Percentiles rank a stretch among this genome's conserved stretches.
phyloP scores from a whole-genome alignment of 1,140 invertebrate species.

The Tyrophagus putrescentiae region DNA sequence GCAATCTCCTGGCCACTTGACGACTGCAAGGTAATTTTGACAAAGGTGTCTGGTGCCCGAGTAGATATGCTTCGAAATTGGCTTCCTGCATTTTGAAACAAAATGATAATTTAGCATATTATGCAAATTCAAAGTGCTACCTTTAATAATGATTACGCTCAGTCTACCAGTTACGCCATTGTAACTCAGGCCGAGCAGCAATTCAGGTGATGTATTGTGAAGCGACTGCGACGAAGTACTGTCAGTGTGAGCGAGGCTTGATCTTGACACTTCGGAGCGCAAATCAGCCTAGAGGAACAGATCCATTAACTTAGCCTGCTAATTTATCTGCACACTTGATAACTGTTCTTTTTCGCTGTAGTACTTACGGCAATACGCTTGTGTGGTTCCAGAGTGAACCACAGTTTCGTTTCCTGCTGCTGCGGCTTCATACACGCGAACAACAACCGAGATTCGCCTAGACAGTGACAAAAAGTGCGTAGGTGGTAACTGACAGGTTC shows the following conservation, averaged over 20 bases:
- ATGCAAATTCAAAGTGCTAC: constrained; percentile 9
- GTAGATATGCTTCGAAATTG: constrained; percentile 56
- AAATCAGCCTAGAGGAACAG: constrained; percentile 34
- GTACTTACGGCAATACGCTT: constrained; percentile 57
- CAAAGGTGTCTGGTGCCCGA: constrained; percentile 60
- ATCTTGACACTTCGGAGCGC: constrained; percentile 43
- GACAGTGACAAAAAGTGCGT: no score
- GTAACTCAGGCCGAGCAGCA: constrained; percentile 72
- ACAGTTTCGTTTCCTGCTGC: constrained; percentile 67
- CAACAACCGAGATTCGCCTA: constrained; percentile 62
- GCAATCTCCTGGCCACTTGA: constrained; percentile 82
- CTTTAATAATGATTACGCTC: constrained; percentile 75
- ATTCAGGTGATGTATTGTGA: constrained; percentile 71
- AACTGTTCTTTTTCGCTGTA: not conserved
- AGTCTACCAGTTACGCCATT: constrained; percentile 81
- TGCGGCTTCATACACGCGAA: constrained; percentile 75
- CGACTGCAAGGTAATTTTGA: constrained; percentile 74
- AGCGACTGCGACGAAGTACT: constrained; percentile 82
- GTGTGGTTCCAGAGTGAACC: constrained; percentile 66
- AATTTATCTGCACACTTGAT: not conserved
- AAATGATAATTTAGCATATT: not conserved
- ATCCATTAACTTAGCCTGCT: constrained; percentile 6
- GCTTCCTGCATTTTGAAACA: constrained; percentile 43
- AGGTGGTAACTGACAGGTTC: no score
- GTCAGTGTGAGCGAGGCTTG: constrained; percentile 72